Percentiles rank a stretch among this genome's conserved stretches.
phyloP scores from a whole-genome alignment of 1,140 invertebrate species.

The Phymorhynchus buccinoides region DNA sequence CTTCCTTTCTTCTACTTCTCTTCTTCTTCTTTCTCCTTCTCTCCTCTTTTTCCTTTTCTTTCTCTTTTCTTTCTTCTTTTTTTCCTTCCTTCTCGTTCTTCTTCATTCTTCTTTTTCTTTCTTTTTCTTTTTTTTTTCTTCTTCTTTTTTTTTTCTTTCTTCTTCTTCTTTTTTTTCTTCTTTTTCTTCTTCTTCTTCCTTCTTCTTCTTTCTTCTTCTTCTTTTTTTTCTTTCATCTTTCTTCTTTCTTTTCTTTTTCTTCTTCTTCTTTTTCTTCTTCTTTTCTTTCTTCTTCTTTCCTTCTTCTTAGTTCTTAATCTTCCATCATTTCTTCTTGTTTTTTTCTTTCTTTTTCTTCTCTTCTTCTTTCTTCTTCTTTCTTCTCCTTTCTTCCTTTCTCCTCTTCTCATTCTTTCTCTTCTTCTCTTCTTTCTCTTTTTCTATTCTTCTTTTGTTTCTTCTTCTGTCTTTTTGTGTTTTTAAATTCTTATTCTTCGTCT shows the following conservation, averaged over 20 bases:
- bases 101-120: too few species aligned
- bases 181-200: background rate
- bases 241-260: background rate
- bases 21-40: background rate
- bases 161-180: background rate
- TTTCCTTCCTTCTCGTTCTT: background rate
- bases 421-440: too few species aligned
- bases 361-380: background rate
- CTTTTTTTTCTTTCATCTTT: background rate
- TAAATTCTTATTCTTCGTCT: too few species aligned
- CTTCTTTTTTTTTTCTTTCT: background rate
- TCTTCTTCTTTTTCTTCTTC: background rate
- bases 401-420: too few species aligned
- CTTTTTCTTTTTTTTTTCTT: background rate
- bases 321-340: background rate
- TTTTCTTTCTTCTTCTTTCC: background rate
- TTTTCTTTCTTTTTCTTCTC: background rate
- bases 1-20: background rate
- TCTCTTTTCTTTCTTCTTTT: background rate
- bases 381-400: too few species aligned
- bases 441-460: too few species aligned
- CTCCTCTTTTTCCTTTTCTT: background rate
- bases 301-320: conserved; percentile 17
- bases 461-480: too few species aligned
- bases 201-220: background rate